phyloP scores from a whole-genome alignment of 2,888 invertebrate species.

The Caenorhabditis macrosperma region DNA sequence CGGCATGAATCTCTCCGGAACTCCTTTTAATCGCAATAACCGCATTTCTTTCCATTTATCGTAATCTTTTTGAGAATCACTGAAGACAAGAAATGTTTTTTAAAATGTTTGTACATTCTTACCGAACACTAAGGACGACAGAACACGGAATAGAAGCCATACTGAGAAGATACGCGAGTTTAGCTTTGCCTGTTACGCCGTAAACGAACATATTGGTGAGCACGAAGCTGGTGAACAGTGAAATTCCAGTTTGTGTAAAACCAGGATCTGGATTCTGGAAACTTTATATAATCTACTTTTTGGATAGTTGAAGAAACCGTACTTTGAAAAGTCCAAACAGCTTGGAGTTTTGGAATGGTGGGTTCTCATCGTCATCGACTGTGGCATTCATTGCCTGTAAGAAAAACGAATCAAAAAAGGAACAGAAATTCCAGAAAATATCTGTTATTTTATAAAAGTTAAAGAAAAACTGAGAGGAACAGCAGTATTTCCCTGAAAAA shows the following conservation, averaged over 20 bases:
- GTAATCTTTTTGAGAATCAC: constrained; percentile 71
- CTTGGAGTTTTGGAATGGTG: constrained; percentile 37
- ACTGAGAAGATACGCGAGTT: constrained; percentile 63
- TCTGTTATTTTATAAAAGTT: not conserved
- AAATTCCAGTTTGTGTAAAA: constrained; percentile 69
- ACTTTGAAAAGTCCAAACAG: constrained; percentile 59
- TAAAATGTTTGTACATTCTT: not conserved
- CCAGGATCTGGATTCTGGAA: constrained; percentile 71
- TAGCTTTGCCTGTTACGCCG: constrained; percentile 71
- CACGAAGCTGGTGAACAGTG: constrained; percentile 67
- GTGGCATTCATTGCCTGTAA: constrained; percentile 32
- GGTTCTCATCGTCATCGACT: constrained; percentile 57
- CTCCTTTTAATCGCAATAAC: constrained; percentile 67
- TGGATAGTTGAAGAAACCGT: no score
- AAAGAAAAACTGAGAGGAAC: not conserved
- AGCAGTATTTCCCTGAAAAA: not conserved
- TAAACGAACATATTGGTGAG: constrained; percentile 74
- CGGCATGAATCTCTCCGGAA: constrained; percentile 73
- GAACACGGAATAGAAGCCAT: constrained; percentile 70
- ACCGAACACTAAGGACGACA: constrained; percentile 62
- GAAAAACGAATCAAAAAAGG: not conserved
- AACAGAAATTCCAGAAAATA: not conserved
- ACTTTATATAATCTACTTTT: not conserved
- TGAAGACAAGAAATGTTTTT: constrained; percentile 16
- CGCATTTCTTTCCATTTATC: constrained; percentile 74